Evolutionary conservation across 2,888 invertebrate species (phyloP).

Genomic region (Melangyna quadrimaculata): DNA sequence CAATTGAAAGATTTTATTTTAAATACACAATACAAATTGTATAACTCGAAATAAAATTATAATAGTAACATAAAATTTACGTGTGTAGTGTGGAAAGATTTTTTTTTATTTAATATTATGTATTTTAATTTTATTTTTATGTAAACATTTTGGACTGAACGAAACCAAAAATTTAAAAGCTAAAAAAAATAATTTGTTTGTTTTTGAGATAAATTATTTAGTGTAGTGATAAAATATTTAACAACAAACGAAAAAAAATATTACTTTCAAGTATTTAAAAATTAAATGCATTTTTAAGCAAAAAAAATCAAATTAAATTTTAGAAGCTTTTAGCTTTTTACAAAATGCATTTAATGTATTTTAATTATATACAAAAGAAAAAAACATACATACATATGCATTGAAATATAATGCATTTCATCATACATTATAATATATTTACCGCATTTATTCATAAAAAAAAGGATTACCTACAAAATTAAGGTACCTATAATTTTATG

Average conservation of each 20-base stretch:
- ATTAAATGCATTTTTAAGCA: constrained; percentile 47
- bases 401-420: background rate
- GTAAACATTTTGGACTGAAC: constrained; percentile 66
- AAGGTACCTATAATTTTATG: constrained; percentile 53
- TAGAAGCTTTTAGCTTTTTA: constrained; percentile 68
- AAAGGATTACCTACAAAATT: constrained; percentile 24
- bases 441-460: constrained; percentile 58
- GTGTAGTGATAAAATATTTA: background rate
- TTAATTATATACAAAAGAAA: constrained; percentile 13
- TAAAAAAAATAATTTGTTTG: background rate
- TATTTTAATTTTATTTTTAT: constrained; percentile 32
- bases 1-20: constrained; percentile 27
- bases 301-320: constrained; percentile 48
- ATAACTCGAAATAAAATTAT: background rate
- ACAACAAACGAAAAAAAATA: background rate
- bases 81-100: background rate
- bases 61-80: background rate
- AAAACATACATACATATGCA: background rate
- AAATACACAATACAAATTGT: background rate
- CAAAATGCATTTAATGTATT: constrained; percentile 48
- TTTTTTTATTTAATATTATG: constrained; percentile 21
- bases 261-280: constrained; percentile 24
- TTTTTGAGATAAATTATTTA: constrained; percentile 12
- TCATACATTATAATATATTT: constrained; percentile 46
- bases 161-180: constrained; percentile 62